Conservation (phyloP, 2,113 vertebrate species). For the Andinoacara biseriatus region DNA sequence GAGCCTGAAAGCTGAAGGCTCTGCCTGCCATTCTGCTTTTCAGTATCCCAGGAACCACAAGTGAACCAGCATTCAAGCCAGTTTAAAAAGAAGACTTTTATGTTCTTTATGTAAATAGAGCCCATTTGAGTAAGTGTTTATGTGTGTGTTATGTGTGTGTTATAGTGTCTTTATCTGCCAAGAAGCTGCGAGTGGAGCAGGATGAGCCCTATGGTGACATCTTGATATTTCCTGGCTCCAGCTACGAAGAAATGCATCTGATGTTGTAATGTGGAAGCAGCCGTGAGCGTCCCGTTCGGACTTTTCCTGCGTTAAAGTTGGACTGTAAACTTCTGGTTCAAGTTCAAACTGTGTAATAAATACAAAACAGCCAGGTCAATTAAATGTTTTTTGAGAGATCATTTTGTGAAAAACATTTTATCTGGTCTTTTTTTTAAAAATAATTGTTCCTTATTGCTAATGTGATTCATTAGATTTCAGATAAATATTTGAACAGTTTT, state of each 20-base stretch:
- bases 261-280: background rate
- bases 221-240: slow-evolving; percentile 26
- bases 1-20: no score
- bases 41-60: no score
- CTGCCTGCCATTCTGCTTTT: no score
- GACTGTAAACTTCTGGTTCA: background rate
- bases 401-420: background rate
- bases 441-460: background rate
- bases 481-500: slow-evolving; percentile 2
- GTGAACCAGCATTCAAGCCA: no score
- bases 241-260: background rate
- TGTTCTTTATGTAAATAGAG: background rate
- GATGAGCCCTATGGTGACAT: slow-evolving; percentile 62
- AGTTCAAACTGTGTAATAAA: background rate
- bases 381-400: background rate
- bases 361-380: background rate
- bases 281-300: background rate
- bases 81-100: background rate
- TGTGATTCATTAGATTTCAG: background rate
- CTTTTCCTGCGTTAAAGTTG: background rate
- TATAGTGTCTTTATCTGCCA: slow-evolving; percentile 47
- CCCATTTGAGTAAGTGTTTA: background rate
- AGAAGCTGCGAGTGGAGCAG: slow-evolving; percentile 53
- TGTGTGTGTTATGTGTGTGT: slow-evolving; percentile 25
- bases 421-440: background rate